A percentile compares a stretch with the other conserved stretches of the same genome.
Evolutionary conservation across 2,888 invertebrate genomes (phyloP).

Genomic region (Drosophila emarginata): DNA sequence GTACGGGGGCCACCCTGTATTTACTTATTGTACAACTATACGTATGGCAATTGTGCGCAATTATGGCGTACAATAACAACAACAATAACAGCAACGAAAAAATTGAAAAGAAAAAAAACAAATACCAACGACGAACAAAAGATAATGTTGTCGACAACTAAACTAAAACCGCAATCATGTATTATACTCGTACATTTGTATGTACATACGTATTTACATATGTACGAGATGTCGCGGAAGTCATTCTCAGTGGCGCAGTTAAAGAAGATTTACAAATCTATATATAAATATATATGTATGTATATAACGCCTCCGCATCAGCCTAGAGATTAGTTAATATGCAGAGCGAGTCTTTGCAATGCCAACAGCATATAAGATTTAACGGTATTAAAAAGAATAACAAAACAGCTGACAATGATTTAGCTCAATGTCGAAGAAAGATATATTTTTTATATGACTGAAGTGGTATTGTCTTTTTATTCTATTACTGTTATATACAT

Average conservation of each 20-base stretch:
- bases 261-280: constrained; percentile 25
- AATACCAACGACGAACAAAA: constrained; percentile 51
- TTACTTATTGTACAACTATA: constrained; percentile 20
- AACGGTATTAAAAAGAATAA: background rate
- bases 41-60: constrained; percentile 68
- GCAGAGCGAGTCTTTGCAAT: constrained; percentile 2
- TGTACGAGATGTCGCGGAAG: constrained; percentile 41
- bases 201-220: constrained; percentile 22
- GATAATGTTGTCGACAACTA: constrained; percentile 70
- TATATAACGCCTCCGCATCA: constrained; percentile 15
- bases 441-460: background rate
- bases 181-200: constrained; percentile 25
- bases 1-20: constrained; percentile 58
- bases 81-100: constrained; percentile 35
- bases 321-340: constrained; percentile 13
- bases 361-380: constrained; percentile 10
- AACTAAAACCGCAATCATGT: constrained; percentile 52
- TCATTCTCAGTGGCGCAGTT: constrained; percentile 32
- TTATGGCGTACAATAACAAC: constrained; percentile 52
- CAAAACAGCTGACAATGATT: background rate
- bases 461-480: background rate
- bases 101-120: constrained; percentile 23
- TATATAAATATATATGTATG: background rate
- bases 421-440: background rate
- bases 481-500: too few relatives aligned